Base-by-base conservation (phyloP, 2,888 invertebrate genomes). In the Branchellion lobata region DNA sequence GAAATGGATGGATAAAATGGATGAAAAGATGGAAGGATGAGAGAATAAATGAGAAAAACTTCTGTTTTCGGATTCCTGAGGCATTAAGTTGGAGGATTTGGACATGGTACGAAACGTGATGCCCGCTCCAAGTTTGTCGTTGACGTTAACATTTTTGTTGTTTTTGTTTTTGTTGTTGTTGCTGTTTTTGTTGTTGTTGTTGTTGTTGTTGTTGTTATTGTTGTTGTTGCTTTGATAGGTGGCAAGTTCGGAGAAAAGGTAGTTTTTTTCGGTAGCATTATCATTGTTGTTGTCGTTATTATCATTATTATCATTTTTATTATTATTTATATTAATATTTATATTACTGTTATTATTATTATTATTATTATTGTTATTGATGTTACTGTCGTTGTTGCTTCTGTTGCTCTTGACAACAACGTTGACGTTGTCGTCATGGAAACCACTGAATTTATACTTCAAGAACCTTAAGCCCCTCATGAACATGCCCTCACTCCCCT, bases 161-260 rank as follows among this genome's bases (percentile, higher is more conserved):
- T 5, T 40, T 40, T 8, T 5, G 40, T 40, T 14, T 40, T 8
- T 40, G 40, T 40, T 40, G 14, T 5, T 40, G 40, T 40, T 40
- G 5, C 8, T 40, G 40, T 40, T 40, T 40, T 5, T 40, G 40
- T 40, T 40, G 40, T 57, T 57, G 61, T 18, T 18, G 18, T 47
- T 57, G 61, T 57, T 57, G n/a, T 8, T 57, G 61, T 18, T 57
- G 21, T 3, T 24, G 61, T 24, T 5, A 5, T 57, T 24, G 61
- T 57, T 57, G 24, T 18, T 57, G 61, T 57, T 57, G 61, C 61
- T 57, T 57, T 57, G 61, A n/a, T 57, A 57, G 8, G 61, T 57
- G 61, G 61, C 21, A n/a, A 18, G 3, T 5, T 8, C 24, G 14
- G 61, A 57, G 61, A 57, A 57, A 3, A 57, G n/a, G 21, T 57